Percentiles rank a stretch among this genome's conserved stretches.
These are phyloP conservation scores for Drosophila sturtevanti DNA, from an alignment of 1,140 invertebrate genomes.

Conservation along the genomic window DNA sequence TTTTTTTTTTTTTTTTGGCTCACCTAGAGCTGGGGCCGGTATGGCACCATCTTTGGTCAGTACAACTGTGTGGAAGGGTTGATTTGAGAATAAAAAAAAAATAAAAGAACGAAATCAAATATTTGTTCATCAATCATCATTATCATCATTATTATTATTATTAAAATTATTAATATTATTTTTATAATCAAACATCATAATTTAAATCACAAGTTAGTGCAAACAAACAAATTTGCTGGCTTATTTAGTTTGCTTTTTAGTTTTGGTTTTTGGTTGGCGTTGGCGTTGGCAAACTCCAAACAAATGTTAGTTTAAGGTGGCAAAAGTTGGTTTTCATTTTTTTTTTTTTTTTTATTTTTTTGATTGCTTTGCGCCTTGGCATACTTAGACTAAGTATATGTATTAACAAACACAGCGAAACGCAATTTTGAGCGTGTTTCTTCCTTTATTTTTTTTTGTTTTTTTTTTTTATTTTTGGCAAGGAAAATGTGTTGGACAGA, in stretches of 20 bases:
- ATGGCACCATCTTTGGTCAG: slow-evolving; percentile 89
- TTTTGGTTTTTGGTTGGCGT: slow-evolving; percentile 39
- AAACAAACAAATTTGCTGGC: slow-evolving; percentile 23
- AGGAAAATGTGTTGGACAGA: too few relatives aligned
- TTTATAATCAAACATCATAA: slow-evolving; percentile 45
- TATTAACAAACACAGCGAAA: slow-evolving; percentile 38
- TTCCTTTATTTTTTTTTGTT: background rate
- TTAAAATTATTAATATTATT: slow-evolving; percentile 48
- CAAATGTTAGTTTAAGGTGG: slow-evolving; percentile 13
- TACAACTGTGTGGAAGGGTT: slow-evolving; percentile 85
- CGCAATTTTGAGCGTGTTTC: background rate
- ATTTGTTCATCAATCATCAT: slow-evolving; percentile 46
- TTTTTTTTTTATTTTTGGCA: too few relatives aligned
- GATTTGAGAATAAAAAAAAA: slow-evolving; percentile 71
- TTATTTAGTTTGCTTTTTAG: slow-evolving; percentile 32
- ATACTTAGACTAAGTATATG: slow-evolving; percentile 20
- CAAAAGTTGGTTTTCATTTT: too few relatives aligned
- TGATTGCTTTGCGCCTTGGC: slow-evolving; percentile 45
- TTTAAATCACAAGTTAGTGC: slow-evolving; percentile 47
- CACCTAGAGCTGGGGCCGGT: slow-evolving; percentile 88
- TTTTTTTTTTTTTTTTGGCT: slow-evolving; percentile 60
- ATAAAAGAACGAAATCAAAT: slow-evolving; percentile 58
- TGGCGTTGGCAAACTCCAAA: slow-evolving; percentile 56
- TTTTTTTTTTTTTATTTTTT: slow-evolving; percentile 22
- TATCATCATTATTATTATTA: slow-evolving; percentile 51